These are phyloP conservation scores for Coelinius sp. DNA, from an alignment of 2,888 invertebrate genomes.

Conservation along the genomic window DNA sequence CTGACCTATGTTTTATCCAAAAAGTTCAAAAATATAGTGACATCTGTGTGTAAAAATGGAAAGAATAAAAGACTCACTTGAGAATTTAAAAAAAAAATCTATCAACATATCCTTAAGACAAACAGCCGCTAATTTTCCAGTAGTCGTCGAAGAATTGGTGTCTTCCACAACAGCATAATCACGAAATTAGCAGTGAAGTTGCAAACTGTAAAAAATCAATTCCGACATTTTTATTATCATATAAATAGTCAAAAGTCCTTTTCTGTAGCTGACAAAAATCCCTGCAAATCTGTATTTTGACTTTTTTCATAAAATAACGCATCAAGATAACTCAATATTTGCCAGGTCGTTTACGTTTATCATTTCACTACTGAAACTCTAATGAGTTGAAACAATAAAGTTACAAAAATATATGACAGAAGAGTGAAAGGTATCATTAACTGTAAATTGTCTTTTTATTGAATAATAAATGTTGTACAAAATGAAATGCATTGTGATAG, in stretches of 20 bases:
- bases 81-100: neutral
- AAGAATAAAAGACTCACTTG: neutral
- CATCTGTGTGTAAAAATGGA: neutral
- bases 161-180: neutral
- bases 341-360: too few relatives aligned
- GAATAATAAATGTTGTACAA: slow-evolving; percentile 45
- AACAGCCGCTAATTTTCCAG: neutral
- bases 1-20: neutral
- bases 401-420: neutral
- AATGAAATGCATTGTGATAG: slow-evolving; percentile 27
- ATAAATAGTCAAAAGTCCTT: too few relatives aligned
- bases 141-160: neutral
- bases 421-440: neutral
- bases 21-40: neutral
- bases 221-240: neutral
- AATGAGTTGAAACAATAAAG: too few relatives aligned
- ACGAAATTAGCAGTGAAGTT: neutral
- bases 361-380: too few relatives aligned
- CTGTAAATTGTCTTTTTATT: slow-evolving; percentile 46
- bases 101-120: neutral
- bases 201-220: neutral
- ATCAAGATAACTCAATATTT: too few relatives aligned
- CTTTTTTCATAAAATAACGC: too few relatives aligned
- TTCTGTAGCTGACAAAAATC: too few relatives aligned
- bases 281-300: too few relatives aligned